Percentiles rank a stretch among this genome's conserved stretches.
Conservation (phyloP, 2,113 vertebrate species). For the Clupea harengus region DNA sequence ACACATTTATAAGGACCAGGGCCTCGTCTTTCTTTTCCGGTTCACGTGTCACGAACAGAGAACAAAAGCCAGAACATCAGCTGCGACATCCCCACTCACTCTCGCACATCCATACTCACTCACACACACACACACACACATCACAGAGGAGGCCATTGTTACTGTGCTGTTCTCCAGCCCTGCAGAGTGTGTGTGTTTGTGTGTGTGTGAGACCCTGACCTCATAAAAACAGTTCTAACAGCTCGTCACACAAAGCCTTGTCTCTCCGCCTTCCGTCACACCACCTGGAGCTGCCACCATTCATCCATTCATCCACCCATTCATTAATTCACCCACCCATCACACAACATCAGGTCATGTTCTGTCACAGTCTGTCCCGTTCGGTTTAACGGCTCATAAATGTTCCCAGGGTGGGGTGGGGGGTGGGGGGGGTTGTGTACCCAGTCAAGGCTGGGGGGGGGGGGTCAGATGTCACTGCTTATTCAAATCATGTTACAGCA, state of each 20-base stretch:
- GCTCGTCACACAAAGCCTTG: slow-evolving; percentile 26
- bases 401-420: too few species aligned
- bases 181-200: slow-evolving; percentile 4
- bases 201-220: background rate
- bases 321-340: background rate
- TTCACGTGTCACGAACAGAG: slow-evolving; percentile 38
- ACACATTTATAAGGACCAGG: background rate
- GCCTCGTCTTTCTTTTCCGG: slow-evolving; percentile 40
- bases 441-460: too few species aligned
- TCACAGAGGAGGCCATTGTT: too few species aligned
- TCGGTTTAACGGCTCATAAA: too few species aligned
- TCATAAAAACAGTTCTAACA: slow-evolving; percentile 6
- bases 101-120: slow-evolving; percentile 30
- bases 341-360: background rate
- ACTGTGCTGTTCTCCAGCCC: too few species aligned
- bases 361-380: background rate
- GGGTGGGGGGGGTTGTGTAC: too few species aligned
- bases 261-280: slow-evolving; percentile 36
- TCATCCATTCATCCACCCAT: background rate
- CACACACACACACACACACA: slow-evolving; percentile 15
- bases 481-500: background rate
- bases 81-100: slow-evolving; percentile 44
- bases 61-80: slow-evolving; percentile 35
- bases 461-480: background rate
- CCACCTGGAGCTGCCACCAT: background rate